Evolutionary conservation across 2,888 invertebrate species (phyloP).

Genomic region (Trachelus troglodyta): DNA sequence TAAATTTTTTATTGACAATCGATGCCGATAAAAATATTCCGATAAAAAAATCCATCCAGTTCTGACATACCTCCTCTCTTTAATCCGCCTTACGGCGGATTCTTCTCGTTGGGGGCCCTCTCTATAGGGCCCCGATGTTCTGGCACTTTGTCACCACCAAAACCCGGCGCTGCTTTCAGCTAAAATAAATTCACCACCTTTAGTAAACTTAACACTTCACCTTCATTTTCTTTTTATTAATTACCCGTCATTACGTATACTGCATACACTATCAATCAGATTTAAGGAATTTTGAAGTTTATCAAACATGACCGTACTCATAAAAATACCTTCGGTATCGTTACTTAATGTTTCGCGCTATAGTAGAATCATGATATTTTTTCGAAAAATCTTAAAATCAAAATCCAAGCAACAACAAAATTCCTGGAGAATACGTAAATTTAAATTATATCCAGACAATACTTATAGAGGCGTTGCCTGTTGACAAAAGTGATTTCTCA

Average conservation of each 20-base stretch:
- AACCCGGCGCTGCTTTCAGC: conserved; percentile 61
- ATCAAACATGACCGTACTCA: not conserved
- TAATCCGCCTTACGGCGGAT: conserved; percentile 58
- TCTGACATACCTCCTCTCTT: not conserved
- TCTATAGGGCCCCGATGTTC: conserved; percentile 55
- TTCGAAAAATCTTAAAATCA: not conserved
- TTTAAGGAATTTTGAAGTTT: not conserved
- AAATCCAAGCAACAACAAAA: not conserved
- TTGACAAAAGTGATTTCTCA: not conserved
- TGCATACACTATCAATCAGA: not conserved
- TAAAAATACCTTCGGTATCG: not conserved
- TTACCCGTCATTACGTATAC: not conserved
- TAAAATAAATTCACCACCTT: conserved; percentile 34
- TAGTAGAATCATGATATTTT: not conserved
- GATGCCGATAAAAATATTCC: not conserved
- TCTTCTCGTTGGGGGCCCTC: conserved; percentile 54
- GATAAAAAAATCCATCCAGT: not conserved
- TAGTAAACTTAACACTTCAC: not conserved
- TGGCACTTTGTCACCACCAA: conserved; percentile 48
- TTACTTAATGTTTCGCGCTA: not conserved
- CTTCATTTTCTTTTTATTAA: not conserved
- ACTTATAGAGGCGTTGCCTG: not conserved
- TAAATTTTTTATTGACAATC: not conserved
- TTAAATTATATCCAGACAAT: not conserved
- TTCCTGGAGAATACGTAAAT: not conserved